Evolutionary conservation across 2,888 invertebrate genomes (phyloP), one percentile per base, ranked within the genome.

Genomic region (Lycocerus yunnanus): DNA sequence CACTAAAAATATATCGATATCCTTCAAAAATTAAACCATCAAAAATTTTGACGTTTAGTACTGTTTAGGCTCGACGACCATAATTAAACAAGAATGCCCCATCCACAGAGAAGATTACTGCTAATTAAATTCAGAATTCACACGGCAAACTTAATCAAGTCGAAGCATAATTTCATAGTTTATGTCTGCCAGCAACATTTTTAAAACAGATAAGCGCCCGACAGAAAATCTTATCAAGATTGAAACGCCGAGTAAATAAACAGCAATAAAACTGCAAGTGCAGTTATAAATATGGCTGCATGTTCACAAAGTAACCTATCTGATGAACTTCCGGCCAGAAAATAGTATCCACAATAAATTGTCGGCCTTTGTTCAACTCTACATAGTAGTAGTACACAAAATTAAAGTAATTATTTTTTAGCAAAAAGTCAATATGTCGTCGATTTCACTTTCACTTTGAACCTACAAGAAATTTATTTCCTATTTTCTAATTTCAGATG

Each of bases 311-410:
- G 61, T 63, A 63, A 15, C 18, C 61, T 15, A 69, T 76, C 66
- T 77, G 78, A 79, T 77, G 80, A 78, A 80, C 78, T 81, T 81
- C 81, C 81, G 80, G 81, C 74, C 80, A 76, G 78, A 77, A 77
- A 77, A 77, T 75, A 43, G 43, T 43, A 70, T 76, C 73, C 75
- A 74, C 78, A 78, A 78, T n/a, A n/a, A n/a, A n/a, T 43, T 43
- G 43, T 43, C 43, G 43, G 43, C 43, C 43, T 43, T 43, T 43
- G n/a, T 43, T 43, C n/a, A 43, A n/a, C n/a, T n/a, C n/a, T n/a
- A n/a, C 27, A 43, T 11, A 24, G 10, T n/a, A n/a, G n/a, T n/a
- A n/a, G n/a, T n/a, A 24, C 3, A 11, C 10, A 24, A 13, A 27
- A 27, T 27, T 13, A 27, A 27, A 27, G 27, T 13, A 43, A 43